Conservation (phyloP, 1,140 invertebrate species). For the Cydia amplana region DNA sequence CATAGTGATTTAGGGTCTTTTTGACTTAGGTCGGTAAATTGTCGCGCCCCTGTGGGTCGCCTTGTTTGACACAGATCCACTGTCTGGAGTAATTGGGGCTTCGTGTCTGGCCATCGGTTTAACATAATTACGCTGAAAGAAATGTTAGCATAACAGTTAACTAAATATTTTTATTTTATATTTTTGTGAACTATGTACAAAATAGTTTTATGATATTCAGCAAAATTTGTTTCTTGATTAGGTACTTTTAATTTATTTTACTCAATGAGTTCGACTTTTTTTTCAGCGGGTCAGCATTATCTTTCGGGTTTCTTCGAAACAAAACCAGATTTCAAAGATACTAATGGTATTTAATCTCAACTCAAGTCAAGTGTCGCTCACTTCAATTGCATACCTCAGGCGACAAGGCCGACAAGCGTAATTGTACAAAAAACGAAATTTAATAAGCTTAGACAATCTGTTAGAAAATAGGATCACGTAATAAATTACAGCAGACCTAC, state of each 20-base stretch:
- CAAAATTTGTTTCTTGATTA: no score
- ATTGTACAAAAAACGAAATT: slow-evolving; percentile 27
- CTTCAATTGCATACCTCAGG: neutral
- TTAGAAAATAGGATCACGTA: slow-evolving; percentile 54
- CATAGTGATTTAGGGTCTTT: neutral
- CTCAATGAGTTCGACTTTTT: no score
- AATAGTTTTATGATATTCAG: no score
- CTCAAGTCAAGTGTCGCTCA: neutral
- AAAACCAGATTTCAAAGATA: neutral
- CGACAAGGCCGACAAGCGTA: neutral
- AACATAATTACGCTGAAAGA: neutral
- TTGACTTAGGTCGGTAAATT: neutral
- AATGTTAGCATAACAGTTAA: no score
- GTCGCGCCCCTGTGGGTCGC: slow-evolving; percentile 6
- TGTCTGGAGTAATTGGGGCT: slow-evolving; percentile 3
- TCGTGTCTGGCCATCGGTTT: neutral
- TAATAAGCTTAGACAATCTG: slow-evolving; percentile 43
- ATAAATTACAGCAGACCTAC: slow-evolving; percentile 47
- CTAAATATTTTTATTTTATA: no score
- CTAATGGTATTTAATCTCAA: neutral
- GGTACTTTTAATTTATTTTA: no score
- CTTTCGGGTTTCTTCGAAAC: no score
- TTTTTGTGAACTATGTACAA: no score
- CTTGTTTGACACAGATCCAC: slow-evolving; percentile 3
- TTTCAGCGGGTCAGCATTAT: no score